Evolutionary conservation across 2,797 vertebrate species (phyloP).

Genomic region (Crypturellus tataupa): DNA sequence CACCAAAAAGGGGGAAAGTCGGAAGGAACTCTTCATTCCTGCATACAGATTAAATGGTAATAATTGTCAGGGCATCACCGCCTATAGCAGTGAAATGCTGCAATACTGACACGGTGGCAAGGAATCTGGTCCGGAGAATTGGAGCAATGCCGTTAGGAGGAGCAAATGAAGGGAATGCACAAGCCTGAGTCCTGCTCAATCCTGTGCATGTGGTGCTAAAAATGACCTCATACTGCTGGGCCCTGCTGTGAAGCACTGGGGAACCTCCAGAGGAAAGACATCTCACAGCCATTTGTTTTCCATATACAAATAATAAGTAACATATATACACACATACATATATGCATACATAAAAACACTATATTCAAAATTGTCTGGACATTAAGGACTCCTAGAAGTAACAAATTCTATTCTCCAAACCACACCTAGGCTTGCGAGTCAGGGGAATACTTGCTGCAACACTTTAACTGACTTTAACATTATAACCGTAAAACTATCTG

Average conservation of each 20-base stretch:
- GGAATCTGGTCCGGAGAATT: background rate
- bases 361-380: background rate
- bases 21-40: background rate
- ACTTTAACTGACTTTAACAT: background rate
- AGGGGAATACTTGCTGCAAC: background rate
- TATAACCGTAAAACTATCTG: background rate
- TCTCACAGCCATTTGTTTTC: background rate
- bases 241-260: background rate
- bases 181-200: background rate
- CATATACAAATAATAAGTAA: background rate
- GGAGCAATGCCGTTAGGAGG: too few species aligned
- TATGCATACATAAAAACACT: background rate
- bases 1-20: background rate
- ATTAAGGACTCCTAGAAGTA: background rate
- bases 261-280: constrained; percentile 9
- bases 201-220: background rate
- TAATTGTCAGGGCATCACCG: background rate
- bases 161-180: background rate
- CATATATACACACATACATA: background rate
- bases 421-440: background rate
- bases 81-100: background rate
- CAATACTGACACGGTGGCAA: background rate
- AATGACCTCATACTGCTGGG: background rate
- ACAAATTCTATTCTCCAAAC: background rate
- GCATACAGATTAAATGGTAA: background rate